Evolutionary conservation across 1,140 invertebrate genomes (phyloP).

Genomic region (Hypothenemus hampei): DNA sequence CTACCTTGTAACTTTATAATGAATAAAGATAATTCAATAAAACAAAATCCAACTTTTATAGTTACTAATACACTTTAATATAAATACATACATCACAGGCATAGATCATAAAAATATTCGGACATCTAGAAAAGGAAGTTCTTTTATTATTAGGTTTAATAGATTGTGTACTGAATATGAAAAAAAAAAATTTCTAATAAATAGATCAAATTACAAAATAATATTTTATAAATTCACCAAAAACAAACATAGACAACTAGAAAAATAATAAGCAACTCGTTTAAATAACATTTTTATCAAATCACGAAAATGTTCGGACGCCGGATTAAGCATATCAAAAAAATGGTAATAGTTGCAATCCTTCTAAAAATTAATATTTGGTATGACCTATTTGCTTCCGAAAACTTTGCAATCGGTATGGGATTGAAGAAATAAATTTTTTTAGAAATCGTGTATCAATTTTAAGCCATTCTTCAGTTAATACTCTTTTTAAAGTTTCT

Average conservation of each 20-base stretch:
- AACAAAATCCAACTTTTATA: neutral
- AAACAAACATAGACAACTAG: too few species aligned
- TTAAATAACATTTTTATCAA: too few species aligned
- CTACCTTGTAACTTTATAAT: neutral
- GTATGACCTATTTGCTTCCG: neutral
- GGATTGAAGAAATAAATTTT: neutral
- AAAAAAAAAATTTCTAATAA: too few species aligned
- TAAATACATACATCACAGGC: neutral
- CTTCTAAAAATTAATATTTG: neutral
- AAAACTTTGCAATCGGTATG: neutral
- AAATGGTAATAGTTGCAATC: constrained; percentile 1
- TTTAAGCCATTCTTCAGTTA: neutral
- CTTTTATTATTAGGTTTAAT: too few species aligned
- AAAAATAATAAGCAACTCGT: too few species aligned
- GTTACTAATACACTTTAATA: neutral
- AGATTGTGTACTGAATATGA: too few species aligned
- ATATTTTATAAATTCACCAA: too few species aligned
- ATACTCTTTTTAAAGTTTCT: neutral
- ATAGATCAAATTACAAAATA: too few species aligned
- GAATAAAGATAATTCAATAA: neutral
- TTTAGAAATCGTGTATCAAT: neutral
- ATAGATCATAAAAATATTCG: too few species aligned
- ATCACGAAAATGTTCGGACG: too few species aligned
- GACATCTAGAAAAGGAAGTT: too few species aligned
- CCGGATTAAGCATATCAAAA: neutral